These are phyloP conservation scores for Lates calcarifer DNA, from an alignment of 2,113 vertebrate genomes.

Conservation along the genomic window DNA sequence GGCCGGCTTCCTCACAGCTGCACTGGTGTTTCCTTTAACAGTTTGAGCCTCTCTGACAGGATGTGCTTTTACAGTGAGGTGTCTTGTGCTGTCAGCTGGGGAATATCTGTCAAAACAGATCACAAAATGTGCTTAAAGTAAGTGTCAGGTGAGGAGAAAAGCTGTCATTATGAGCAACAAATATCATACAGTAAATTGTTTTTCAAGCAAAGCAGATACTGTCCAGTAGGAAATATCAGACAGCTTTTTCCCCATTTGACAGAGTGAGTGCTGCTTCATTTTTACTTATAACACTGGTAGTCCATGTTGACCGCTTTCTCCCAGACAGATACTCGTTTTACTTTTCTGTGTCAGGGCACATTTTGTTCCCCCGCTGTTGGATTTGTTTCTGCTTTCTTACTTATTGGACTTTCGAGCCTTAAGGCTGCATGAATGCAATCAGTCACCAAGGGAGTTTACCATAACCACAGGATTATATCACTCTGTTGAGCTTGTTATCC, in stretches of 20 bases:
- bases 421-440: conserved; percentile 49
- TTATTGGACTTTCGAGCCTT: conserved; percentile 13
- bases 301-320: not conserved
- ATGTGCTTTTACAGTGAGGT: conserved; percentile 1
- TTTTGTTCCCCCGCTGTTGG: conserved; percentile 16
- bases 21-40: conserved; percentile 44
- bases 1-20: conserved; percentile 27
- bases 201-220: not conserved
- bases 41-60: conserved; percentile 14
- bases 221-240: not conserved
- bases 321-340: conserved; percentile 2
- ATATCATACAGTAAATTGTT: not conserved
- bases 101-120: conserved; percentile 4
- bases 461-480: conserved; percentile 60
- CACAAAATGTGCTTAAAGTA: not conserved
- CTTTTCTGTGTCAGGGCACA: not conserved
- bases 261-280: not conserved
- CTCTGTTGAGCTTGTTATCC: conserved; percentile 44
- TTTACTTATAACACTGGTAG: not conserved
- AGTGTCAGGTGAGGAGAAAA: not conserved
- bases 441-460: conserved; percentile 47
- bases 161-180: not conserved
- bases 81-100: not conserved
- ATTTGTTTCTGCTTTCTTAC: conserved; percentile 22
- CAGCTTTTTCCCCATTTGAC: not conserved